phyloP scores from a whole-genome alignment of 2,113 vertebrate genomes.

The Glaucomys volans region DNA sequence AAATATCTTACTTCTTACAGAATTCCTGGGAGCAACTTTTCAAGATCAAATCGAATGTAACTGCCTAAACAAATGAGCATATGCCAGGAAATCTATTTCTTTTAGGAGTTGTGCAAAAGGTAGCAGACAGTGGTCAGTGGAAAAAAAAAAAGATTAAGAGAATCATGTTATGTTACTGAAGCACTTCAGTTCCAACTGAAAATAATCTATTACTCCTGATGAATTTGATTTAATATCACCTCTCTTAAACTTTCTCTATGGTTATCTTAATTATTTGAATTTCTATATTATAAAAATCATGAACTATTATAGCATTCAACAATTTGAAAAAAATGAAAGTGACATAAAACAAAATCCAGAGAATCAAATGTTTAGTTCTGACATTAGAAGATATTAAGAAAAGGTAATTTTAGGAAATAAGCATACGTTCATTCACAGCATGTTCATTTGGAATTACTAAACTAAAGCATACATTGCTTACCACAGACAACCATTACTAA shows the following conservation, averaged over 20 bases:
- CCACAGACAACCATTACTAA: conserved; percentile 35
- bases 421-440: conserved; percentile 5
- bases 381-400: conserved; percentile 9
- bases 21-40: conserved; percentile 53
- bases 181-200: conserved; percentile 45
- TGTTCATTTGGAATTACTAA: conserved; percentile 41
- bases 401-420: conserved; percentile 49
- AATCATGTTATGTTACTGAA: conserved; percentile 64
- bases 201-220: conserved; percentile 16
- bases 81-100: conserved; percentile 52
- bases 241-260: conserved; percentile 54
- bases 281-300: conserved; percentile 48
- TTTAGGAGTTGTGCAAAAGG: conserved; percentile 55
- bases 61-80: conserved; percentile 25
- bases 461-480: conserved; percentile 25
- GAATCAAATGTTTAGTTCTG: conserved; percentile 29
- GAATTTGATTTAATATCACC: conserved; percentile 47
- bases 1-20: conserved; percentile 74
- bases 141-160: conserved; percentile 53
- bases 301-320: not conserved
- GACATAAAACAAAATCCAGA: conserved; percentile 42
- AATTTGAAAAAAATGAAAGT: conserved; percentile 45
- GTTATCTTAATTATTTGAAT: conserved; percentile 35
- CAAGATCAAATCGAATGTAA: conserved; percentile 51
- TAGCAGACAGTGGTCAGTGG: conserved; percentile 16